phyloP scores from a whole-genome alignment of 2,888 invertebrate genomes.

The Brachylomia viminalis region DNA sequence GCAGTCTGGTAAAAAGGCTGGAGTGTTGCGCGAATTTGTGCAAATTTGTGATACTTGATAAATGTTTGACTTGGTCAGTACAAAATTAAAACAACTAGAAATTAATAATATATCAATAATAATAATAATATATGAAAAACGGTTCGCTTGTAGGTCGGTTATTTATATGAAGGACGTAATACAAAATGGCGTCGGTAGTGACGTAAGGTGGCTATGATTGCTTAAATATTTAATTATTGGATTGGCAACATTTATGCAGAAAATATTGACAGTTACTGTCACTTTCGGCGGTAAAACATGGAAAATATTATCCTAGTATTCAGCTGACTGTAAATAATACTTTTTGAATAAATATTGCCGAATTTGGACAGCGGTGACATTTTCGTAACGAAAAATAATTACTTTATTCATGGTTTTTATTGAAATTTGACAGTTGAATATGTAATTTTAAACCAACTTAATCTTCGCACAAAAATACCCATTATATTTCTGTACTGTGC shows the following conservation, averaged over 20 bases:
- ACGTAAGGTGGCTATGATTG: slow-evolving; percentile 54
- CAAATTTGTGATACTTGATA: background rate
- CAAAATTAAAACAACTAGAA: slow-evolving; percentile 51
- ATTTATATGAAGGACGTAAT: slow-evolving; percentile 60
- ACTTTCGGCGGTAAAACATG: background rate
- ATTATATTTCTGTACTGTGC: background rate
- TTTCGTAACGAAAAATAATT: slow-evolving; percentile 40
- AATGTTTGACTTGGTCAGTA: slow-evolving; percentile 29
- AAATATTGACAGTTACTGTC: slow-evolving; percentile 11
- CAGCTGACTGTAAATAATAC: background rate
- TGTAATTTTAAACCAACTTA: slow-evolving; percentile 3
- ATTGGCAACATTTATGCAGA: slow-evolving; percentile 28
- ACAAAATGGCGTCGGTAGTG: slow-evolving; percentile 44
- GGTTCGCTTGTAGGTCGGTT: slow-evolving; percentile 57
- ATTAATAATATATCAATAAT: slow-evolving; percentile 66
- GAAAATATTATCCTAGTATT: background rate
- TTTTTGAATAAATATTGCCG: slow-evolving; percentile 25
- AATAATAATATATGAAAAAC: slow-evolving; percentile 65
- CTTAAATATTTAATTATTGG: slow-evolving; percentile 22
- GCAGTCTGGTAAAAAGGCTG: background rate
- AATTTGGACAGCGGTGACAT: slow-evolving; percentile 15
- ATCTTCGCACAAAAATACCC: background rate
- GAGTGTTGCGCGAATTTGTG: slow-evolving; percentile 8
- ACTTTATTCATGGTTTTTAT: slow-evolving; percentile 37
- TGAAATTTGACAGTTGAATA: slow-evolving; percentile 8